Evolutionary conservation across 1,140 invertebrate genomes (phyloP), one percentile per base, ranked within the genome.

Genomic region (Hirudo medicinalis): DNA sequence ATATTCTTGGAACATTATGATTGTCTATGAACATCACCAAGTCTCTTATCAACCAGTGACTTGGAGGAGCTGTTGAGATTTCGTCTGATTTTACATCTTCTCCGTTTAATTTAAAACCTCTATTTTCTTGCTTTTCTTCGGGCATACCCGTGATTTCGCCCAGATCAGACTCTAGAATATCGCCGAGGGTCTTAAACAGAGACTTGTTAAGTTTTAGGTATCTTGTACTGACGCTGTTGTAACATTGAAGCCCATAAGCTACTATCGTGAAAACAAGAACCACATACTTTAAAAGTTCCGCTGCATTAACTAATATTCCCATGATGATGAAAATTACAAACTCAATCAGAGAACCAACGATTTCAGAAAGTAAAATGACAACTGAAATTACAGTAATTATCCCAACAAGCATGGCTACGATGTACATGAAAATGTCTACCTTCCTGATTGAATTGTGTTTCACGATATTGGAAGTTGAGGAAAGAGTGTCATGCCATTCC

Each of bases 281-380:
- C 20, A 80, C 77, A 73, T 81, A 81, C 67, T 79, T 77, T 8
- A 81, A 76, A 9, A 79, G 78, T 19, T 74, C 75, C 15, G 78
- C 78, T 9, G 80, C 80, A 72, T 81, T 81, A 9, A 80, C 77
- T 29, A 81, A 80, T 40, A 81, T 79, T 0, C 80, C 80, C 80
- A 81, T 81, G 78, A 81, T 78, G 0, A 79, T 80, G 57, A 80
- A 81, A 8, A 78, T 76, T 66, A 80, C 67, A 11, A 81, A 75
- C 73, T 81, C 79, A 13, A 81, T 77, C 17, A 80, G 63, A 9
- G 78, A 75, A 19, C 78, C 79, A 20, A 77, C 70, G 25, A 78
- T 77, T 71, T 80, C 80, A 4, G 77, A 76, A 54, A 79, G 71
- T 32, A 81, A 63, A 19, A 80, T 67, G 2, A 78, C 73, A 5